Base-by-base conservation (phyloP, 2,113 vertebrate species). In the Caranx ignobilis region DNA sequence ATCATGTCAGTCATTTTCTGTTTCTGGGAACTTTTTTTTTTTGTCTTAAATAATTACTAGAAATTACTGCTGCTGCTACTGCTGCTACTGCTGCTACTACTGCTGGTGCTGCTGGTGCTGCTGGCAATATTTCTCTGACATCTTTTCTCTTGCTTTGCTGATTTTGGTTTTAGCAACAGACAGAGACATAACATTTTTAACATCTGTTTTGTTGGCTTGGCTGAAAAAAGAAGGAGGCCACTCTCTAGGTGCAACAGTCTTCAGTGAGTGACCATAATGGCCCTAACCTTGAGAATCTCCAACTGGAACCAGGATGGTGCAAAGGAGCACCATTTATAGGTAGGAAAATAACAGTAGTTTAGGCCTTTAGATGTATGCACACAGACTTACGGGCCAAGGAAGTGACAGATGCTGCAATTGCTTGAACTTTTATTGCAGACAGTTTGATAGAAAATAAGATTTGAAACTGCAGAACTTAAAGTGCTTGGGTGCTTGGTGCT, bases 331-430 rank as follows among this genome's bases (percentile, higher is more conserved):
- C 37, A 57, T 45, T 34, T 79, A 54, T 21, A 74, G 32, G 4
- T 50, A 61, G 66, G 37, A 48, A 57, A 76, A 61, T 50, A 62
- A 34, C 7, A 19, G 34, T 45, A 62, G 34, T 65, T 57, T 12
- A 65, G 37, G 72, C 34, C n/a, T 31, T 32, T 31, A 39, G 65
- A 19, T 77, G 37, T 9, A 21, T 6, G 12, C 11, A 5, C 7
- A 13, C 21, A 56, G 68, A 69, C 41, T 77, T 62, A n/a, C 15
- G 8, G 35, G 45, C 56, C 37, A 67, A 81, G 54, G 47, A 52
- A 76, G 67, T 54, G 66, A 72, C 56, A 48, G 37, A 37, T 75
- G 67, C 62, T 69, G 56, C 45, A 72, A 72, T 74, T 78, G 66
- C 65, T 66, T 26, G n/a, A 19, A 81, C 60, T 77, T 69, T 73